Evolutionary conservation across 1,140 invertebrate species (phyloP).

Genomic region (Periplaneta americana): DNA sequence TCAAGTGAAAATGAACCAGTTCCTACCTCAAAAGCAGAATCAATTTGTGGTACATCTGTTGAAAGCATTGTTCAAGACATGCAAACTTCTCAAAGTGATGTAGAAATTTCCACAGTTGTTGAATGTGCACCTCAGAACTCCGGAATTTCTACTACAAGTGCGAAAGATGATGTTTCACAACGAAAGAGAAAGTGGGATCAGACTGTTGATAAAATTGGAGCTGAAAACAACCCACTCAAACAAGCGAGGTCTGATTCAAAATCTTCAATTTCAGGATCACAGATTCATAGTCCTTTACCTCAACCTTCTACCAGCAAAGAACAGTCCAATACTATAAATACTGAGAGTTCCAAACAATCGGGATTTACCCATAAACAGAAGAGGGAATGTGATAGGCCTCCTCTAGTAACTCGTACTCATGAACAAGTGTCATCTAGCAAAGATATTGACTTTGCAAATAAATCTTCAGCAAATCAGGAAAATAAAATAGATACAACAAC

Average conservation of each 20-base stretch:
- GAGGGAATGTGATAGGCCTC: neutral
- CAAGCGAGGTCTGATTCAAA: neutral
- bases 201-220: neutral
- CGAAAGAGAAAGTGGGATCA: neutral
- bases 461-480: neutral
- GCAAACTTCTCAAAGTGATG: neutral
- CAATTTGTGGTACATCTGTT: neutral
- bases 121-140: neutral
- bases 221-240: neutral
- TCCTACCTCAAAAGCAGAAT: neutral
- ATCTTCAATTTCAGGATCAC: neutral
- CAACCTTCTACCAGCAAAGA: neutral
- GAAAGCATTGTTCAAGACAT: neutral
- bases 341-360: neutral
- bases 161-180: neutral
- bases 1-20: neutral
- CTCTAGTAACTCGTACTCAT: neutral
- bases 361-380: neutral
- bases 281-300: neutral
- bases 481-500: neutral
- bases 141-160: conserved; percentile 7
- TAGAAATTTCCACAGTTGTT: neutral
- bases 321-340: neutral
- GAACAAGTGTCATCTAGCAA: conserved; percentile 4
- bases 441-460: neutral